Base-by-base conservation (phyloP, 2,888 invertebrate species). In the Xestia xanthographa region DNA sequence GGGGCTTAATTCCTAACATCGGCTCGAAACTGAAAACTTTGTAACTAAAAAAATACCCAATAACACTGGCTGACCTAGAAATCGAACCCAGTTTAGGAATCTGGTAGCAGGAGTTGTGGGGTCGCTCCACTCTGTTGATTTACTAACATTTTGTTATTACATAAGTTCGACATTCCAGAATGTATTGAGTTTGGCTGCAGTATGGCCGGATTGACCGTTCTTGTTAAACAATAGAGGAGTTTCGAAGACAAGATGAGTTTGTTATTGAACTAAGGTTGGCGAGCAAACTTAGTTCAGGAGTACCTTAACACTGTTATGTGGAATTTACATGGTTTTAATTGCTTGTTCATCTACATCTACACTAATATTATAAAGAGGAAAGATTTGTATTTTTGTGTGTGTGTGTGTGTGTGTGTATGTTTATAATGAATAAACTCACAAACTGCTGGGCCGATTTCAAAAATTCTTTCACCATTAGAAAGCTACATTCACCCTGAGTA, bases 141-240 rank as follows among this genome's bases (percentile, higher is more conserved):
- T 77, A 84, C 69, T 79, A 79, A 82, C 73, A 82, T 87, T 86
- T 87, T 87, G 84, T 82, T 80, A 87, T 80, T 73, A 83, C 66
- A 67, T 29, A 82, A 85, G 80, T 86, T 86, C 38, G 79, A 68
- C 69, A 80, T 84, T 73, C 80, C 66, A 60, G 74, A 79, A 77
- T 79, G 75, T 86, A 79, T 86, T 66, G 66, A 82, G 67, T 68
- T 78, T 43, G 50, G 66, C 62, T 74, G 67, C 71, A 82, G 62
- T 38, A 72, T 77, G 63, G 66, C 71, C 58, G 53, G 69, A 66
- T 79, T 77, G 77, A 80, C 73, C 75, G 48, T 63, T 79, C 60
- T 69, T 74, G 75, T 84, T 72, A 75, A 75, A 82, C 80, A 83
- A 83, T 82, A 66, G 45, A 66, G 80, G 63, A 83, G 65, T 80